A percentile compares a stretch with the other conserved stretches of the same genome.
phyloP scores from a whole-genome alignment of 2,888 invertebrate genomes.

The Drosophila falleni region DNA sequence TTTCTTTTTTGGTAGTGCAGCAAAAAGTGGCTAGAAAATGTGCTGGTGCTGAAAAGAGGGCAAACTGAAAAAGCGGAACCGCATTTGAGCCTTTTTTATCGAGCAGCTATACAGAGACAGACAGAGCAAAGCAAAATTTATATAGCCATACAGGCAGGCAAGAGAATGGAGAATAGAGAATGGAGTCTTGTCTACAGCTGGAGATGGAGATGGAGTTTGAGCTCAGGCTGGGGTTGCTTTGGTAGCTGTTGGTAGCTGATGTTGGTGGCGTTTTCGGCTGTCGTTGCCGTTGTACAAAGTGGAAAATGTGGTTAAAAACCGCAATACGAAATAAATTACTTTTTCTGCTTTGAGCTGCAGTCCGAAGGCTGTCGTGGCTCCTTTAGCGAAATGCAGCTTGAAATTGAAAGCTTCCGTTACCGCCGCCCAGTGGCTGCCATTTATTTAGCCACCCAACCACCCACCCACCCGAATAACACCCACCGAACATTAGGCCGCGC shows the following conservation, averaged over 20 bases:
- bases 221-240: constrained; percentile 10
- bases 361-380: constrained; percentile 58
- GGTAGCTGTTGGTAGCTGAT: constrained; percentile 9
- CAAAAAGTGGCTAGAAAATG: constrained; percentile 67
- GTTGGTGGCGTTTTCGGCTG: constrained; percentile 63
- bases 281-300: constrained; percentile 78
- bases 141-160: constrained; percentile 46
- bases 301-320: constrained; percentile 81
- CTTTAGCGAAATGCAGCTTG: constrained; percentile 69
- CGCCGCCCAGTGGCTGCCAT: constrained; percentile 56
- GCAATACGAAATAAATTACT: constrained; percentile 81
- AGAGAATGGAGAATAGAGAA: constrained; percentile 38
- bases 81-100: constrained; percentile 79
- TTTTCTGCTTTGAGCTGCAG: constrained; percentile 78
- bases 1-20: constrained; percentile 45
- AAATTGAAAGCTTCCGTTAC: constrained; percentile 79
- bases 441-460: constrained; percentile 43
- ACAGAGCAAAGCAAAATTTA: constrained; percentile 68
- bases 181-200: constrained; percentile 45
- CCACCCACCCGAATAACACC: constrained; percentile 7
- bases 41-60: constrained; percentile 72
- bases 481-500: constrained; percentile 71
- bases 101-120: constrained; percentile 58
- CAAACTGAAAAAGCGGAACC: constrained; percentile 72
- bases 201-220: constrained; percentile 39